Evolutionary conservation across 2,113 vertebrate genomes (phyloP), one percentile per base, ranked within the genome.

Genomic region (Pogona vitticeps): DNA sequence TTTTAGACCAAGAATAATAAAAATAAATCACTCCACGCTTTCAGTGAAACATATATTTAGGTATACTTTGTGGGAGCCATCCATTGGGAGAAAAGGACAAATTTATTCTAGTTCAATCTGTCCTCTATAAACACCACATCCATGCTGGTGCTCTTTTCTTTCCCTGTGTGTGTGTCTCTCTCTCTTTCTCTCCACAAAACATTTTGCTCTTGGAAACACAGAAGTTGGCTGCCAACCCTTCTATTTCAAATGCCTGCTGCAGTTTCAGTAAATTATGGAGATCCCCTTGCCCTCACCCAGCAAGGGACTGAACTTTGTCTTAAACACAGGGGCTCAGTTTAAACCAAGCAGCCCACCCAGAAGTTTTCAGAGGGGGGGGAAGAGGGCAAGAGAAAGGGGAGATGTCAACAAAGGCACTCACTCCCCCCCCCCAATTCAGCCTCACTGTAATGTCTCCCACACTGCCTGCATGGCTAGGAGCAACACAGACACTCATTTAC

Each of bases 1-100:
- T 36, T 76, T 76, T 76, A 89, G 90, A 93, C 92, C 94, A 95
- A 92, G 90, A 88, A 92, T 89, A 95, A 94, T 94, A 95, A 67
- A 88, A 93, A 91, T 94, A 94, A 95, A 95, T 95, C 94, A 91
- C 91, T 92, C 84, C 89, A 31, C 92, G 46, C 94, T 92, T 90
- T 84, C 86, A 0, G 0, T 86, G 0, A 58, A 73, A 89, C 65
- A 38, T 87, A 2, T 92, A 38, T 90, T 91, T 85, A 90, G 91
- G 71, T 1, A 6, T 91, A 33, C 88, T 85, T 88, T 88, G 88
- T 88, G 84, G 68, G 1, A 0, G 63, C 46, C 46, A 85, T 85
- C 91, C 83, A 83, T 86, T 20, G 20, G 40, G 33, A 91, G 91
- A 73, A 1, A 68, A 87, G 0, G 23, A 38, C 36, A 89, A 88